phyloP scores from a whole-genome alignment of 2,888 invertebrate species.

The Rhagium mordax region DNA sequence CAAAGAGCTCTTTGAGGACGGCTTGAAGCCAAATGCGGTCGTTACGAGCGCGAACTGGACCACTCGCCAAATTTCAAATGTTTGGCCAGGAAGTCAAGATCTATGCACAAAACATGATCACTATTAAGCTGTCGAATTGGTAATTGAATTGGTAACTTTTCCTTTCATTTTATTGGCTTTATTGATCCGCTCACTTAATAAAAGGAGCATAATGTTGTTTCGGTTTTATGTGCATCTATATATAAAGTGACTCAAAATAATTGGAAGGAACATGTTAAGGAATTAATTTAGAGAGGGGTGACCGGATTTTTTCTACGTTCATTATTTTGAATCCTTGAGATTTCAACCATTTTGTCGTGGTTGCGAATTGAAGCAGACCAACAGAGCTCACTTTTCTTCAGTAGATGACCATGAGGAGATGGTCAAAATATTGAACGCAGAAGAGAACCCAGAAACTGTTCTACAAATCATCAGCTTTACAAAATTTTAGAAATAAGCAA shows the following conservation, averaged over 20 bases:
- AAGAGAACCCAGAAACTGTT: too few species aligned
- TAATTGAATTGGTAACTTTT: not conserved
- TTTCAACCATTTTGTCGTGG: too few species aligned
- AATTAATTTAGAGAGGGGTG: too few species aligned
- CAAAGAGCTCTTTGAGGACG: slow-evolving; percentile 13
- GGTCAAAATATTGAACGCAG: too few species aligned
- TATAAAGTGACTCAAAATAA: not conserved
- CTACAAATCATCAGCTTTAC: too few species aligned
- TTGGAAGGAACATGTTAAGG: too few species aligned
- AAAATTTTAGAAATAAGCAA: too few species aligned
- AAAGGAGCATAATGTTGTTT: not conserved
- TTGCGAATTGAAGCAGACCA: too few species aligned
- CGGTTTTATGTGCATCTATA: not conserved
- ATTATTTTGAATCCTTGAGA: too few species aligned
- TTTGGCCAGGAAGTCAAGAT: slow-evolving; percentile 27
- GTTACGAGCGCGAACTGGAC: slow-evolving; percentile 18
- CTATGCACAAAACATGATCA: slow-evolving; percentile 7
- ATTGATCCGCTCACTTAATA: not conserved
- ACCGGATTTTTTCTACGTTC: too few species aligned
- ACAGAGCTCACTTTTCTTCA: too few species aligned
- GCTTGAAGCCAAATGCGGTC: slow-evolving; percentile 2
- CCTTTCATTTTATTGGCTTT: slow-evolving; percentile 12
- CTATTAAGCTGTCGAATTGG: not conserved
- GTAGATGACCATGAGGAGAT: too few species aligned
- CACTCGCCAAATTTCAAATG: slow-evolving; percentile 18